These are phyloP conservation scores for Halcyon chelicuti DNA, from an alignment of 2,797 vertebrate species.

Conservation along the genomic window DNA sequence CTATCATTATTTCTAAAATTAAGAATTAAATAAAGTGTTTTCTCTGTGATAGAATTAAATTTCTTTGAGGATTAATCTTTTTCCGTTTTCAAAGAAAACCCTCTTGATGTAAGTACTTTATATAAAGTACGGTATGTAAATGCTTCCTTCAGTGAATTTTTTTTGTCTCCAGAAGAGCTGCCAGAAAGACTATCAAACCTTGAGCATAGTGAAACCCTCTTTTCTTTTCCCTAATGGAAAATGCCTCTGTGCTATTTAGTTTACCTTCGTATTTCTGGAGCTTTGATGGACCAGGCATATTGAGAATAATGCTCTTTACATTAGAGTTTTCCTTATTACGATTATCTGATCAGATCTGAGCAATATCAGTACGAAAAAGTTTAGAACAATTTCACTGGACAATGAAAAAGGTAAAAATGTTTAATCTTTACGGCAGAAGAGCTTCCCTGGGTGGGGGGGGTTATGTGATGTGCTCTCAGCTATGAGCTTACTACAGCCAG, in stretches of 20 bases:
- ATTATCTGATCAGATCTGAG: not conserved
- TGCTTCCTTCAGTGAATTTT: not conserved
- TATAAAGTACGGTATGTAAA: not conserved
- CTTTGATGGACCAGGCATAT: not conserved
- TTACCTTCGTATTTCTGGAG: not conserved
- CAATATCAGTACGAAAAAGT: not conserved
- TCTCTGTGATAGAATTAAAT: constrained; percentile 3
- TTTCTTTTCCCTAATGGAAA: not conserved
- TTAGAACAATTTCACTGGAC: not conserved
- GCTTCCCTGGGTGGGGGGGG: not conserved
- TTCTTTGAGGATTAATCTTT: constrained; percentile 16
- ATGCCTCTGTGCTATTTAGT: not conserved
- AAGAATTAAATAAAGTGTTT: constrained; percentile 20
- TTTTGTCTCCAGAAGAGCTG: not conserved
- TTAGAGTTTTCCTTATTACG: not conserved
- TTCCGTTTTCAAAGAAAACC: not conserved
- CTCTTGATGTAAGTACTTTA: not conserved
- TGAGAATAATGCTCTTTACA: not conserved
- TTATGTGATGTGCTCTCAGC: not conserved
- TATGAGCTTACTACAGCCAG: not conserved
- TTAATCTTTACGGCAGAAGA: not conserved
- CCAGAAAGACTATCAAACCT: not conserved
- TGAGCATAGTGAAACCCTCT: not conserved
- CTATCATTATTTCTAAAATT: constrained; percentile 7
- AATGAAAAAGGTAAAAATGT: not conserved